These are phyloP conservation scores for Digitonthophagus gazella DNA, from an alignment of 2,888 invertebrate species.

Conservation along the genomic window DNA sequence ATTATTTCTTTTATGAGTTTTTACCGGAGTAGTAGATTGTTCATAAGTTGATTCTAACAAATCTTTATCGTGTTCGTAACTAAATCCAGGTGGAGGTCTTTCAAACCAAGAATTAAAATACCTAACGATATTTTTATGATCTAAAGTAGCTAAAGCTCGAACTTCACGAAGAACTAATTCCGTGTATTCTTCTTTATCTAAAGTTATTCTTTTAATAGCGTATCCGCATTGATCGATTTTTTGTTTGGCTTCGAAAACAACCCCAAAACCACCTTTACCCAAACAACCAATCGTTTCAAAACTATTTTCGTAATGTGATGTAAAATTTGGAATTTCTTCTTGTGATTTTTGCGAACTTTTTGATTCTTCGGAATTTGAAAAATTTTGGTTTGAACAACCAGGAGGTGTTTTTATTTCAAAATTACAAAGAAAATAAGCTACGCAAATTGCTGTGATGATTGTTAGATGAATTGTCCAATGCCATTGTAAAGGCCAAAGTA, in stretches of 20 bases:
- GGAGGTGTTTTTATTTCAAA: conserved; percentile 27
- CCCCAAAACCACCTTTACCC: conserved; percentile 92
- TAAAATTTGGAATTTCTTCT: conserved; percentile 44
- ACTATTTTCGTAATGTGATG: conserved; percentile 75
- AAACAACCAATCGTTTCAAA: conserved; percentile 79
- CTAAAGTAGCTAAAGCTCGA: conserved; percentile 88
- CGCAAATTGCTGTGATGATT: conserved; percentile 2
- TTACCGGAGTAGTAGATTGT: background rate
- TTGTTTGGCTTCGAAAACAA: conserved; percentile 93
- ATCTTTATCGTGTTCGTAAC: conserved; percentile 71
- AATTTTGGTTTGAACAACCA: background rate
- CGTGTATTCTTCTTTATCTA: conserved; percentile 77
- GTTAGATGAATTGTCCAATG: conserved; percentile 11
- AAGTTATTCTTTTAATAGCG: conserved; percentile 90
- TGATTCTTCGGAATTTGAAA: background rate
- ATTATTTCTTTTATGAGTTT: conserved; percentile 24
- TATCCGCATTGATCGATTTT: conserved; percentile 92
- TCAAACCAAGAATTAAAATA: conserved; percentile 97
- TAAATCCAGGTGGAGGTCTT: conserved; percentile 85
- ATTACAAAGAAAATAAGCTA: conserved; percentile 21
- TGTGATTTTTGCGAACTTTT: conserved; percentile 29
- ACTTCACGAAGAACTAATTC: conserved; percentile 93
- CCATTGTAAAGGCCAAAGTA: conserved; percentile 9
- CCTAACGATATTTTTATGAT: conserved; percentile 93
- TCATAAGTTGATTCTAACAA: conserved; percentile 46